Base-by-base conservation (phyloP, 2,113 vertebrate species). In the Zosterops hypoxanthus region DNA sequence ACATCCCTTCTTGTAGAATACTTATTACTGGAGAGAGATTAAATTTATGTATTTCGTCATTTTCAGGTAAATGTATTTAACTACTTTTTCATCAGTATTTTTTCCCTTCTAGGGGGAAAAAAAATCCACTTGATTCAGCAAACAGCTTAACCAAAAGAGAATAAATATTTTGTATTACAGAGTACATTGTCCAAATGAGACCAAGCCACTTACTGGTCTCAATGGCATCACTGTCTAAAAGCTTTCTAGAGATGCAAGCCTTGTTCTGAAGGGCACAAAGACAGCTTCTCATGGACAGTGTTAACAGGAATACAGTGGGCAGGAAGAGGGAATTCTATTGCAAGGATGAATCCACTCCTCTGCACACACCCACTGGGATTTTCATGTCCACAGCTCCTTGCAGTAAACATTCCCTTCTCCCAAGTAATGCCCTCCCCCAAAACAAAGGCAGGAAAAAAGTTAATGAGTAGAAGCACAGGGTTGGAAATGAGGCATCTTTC, bases 211-310 rank as follows among this genome's bases (percentile, higher is more conserved):
- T 36, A 66, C 14, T 36, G n/a, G 17, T 64, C 71, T 94, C 92
- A 95, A 70, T 52, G 52, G 75, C 2, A 10, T 53, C 71, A 68
- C 39, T 97, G 82, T 91, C 24, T 79, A n/a, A 94, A 68, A 0
- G 2, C 14, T 76, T 90, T 61, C 28, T 80, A 61, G 56, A 70
- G 90, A 86, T 24, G 26, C 47, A 93, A 82, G 82, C 34, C 26
- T 72, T 91, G 47, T 85, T 95, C 75, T 75, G 34, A 80, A 80
- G 64, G 34, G 71, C 21, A 95, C 85, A 97, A 92, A 95, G 75
- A 33, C 11, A 63, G 9, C 42, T 89, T 87, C 50, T 94, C 59
- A 91, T 11, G 12, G 53, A 28, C 31, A 76, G 2, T 9, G 39
- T 39, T 53, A 77, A 53, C 28, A 90, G 60, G 88, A 92, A 69